phyloP scores from a whole-genome alignment of 2,888 invertebrate genomes.

The Bombyx huttoni region DNA sequence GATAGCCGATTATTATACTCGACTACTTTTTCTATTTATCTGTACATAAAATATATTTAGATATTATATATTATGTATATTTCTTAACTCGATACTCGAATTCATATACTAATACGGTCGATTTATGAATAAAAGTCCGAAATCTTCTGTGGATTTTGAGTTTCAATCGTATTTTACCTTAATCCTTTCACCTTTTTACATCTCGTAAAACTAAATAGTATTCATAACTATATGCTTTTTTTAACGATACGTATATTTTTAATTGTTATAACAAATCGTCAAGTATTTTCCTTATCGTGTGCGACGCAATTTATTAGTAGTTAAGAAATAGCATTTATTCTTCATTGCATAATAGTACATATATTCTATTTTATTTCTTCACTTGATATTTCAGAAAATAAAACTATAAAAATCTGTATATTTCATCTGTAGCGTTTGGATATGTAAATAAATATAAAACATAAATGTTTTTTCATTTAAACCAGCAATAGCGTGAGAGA shows the following conservation, averaged over 20 bases:
- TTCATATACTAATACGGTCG: conserved; percentile 71
- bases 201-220: too few relatives aligned
- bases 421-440: not conserved
- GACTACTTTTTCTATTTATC: conserved; percentile 71
- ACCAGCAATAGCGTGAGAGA: not conserved
- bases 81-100: conserved; percentile 69
- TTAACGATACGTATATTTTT: too few relatives aligned
- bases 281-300: too few relatives aligned
- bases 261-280: too few relatives aligned
- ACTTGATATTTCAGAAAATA: not conserved
- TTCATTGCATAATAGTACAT: not conserved
- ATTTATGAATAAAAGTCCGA: conserved; percentile 66
- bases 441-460: not conserved
- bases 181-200: not conserved
- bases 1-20: conserved; percentile 69
- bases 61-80: conserved; percentile 72
- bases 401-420: not conserved
- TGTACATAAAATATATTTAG: conserved; percentile 73
- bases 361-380: not conserved
- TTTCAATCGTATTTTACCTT: conserved; percentile 22
- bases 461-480: not conserved
- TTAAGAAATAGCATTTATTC: too few relatives aligned
- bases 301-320: too few relatives aligned
- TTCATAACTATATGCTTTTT: too few relatives aligned
- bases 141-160: conserved; percentile 26